These are phyloP conservation scores for Gasterosteus aculeatus DNA, from an alignment of 2,113 vertebrate species.

Conservation along the genomic window DNA sequence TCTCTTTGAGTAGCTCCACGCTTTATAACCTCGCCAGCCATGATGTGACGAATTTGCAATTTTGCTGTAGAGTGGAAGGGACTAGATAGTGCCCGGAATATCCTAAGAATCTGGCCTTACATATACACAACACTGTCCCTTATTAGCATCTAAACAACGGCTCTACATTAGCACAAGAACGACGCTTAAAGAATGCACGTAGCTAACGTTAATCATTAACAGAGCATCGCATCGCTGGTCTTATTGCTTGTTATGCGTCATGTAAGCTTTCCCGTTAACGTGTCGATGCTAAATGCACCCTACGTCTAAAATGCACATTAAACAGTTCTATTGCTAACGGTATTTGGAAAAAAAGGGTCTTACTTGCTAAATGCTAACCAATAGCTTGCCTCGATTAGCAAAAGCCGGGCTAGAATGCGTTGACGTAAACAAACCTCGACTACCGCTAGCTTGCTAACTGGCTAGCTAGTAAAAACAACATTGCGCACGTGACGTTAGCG, in stretches of 20 bases:
- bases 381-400: conserved; percentile 18
- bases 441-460: conserved; percentile 25
- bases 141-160: neutral
- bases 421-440: conserved; percentile 1
- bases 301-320: neutral
- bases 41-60: neutral
- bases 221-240: neutral
- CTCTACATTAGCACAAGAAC: neutral
- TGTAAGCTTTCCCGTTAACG: no score
- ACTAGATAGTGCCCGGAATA: neutral
- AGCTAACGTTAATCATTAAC: neutral
- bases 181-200: neutral
- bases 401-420: neutral
- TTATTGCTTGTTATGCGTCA: neutral
- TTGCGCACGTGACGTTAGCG: neutral
- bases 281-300: no score
- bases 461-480: neutral
- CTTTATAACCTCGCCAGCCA: neutral
- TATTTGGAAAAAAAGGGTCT: neutral
- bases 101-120: neutral
- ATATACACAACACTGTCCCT: neutral
- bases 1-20: neutral
- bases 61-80: neutral
- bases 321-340: neutral
- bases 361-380: neutral